Conservation (phyloP, 2,797 vertebrate species). For the Oreochromis mossambicus region DNA sequence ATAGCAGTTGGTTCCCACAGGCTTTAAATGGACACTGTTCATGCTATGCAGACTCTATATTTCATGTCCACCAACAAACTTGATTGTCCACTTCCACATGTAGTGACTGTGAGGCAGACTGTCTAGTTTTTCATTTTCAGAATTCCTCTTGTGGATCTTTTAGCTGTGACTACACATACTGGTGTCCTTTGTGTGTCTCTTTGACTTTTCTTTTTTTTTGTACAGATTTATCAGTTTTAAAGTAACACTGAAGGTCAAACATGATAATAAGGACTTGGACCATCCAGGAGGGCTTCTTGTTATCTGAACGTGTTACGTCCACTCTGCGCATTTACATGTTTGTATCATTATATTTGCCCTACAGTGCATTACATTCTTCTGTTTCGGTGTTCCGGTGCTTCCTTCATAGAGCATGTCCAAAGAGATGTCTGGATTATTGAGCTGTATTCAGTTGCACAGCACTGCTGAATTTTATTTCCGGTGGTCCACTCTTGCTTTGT, state of each 20-base stretch:
- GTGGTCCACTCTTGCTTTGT: neutral
- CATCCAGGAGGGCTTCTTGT: neutral
- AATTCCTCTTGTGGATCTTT: neutral
- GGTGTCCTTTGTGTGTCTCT: neutral
- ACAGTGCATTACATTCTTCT: neutral
- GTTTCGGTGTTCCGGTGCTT: neutral
- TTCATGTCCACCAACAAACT: neutral
- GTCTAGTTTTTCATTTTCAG: neutral
- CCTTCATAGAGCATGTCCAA: neutral
- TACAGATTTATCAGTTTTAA: neutral
- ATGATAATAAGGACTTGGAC: neutral
- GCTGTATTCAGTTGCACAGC: neutral
- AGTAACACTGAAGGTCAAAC: neutral
- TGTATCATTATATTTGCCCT: neutral
- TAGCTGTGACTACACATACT: neutral
- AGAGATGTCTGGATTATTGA: neutral
- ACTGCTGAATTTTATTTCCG: neutral
- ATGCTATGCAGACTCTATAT: neutral
- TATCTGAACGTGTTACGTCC: neutral
- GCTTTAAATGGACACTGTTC: neutral
- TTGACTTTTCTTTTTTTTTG: neutral
- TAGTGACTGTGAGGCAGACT: neutral
- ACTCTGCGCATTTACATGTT: neutral
- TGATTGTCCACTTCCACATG: neutral
- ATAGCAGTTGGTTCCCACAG: neutral